Percentiles rank a stretch among this genome's conserved stretches.
phyloP scores from a whole-genome alignment of 2,888 invertebrate species.

The Pristionchus japonicus region DNA sequence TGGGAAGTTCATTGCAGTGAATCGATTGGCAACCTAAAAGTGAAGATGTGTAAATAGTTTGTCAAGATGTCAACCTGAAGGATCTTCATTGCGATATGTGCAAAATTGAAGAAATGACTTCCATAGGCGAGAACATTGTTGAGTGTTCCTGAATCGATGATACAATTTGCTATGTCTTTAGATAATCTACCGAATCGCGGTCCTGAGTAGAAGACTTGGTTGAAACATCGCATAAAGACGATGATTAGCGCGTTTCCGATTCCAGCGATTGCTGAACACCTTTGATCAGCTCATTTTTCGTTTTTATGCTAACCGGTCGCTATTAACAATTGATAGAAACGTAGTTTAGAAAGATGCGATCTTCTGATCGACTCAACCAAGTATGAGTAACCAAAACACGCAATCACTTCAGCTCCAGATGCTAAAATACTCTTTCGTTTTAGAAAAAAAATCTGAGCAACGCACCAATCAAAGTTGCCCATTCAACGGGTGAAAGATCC shows the following conservation, averaged over 20 bases:
- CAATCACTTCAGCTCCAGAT: neutral
- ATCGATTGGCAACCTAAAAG: neutral
- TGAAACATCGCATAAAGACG: neutral
- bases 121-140: neutral
- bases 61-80: neutral
- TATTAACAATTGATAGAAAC: neutral
- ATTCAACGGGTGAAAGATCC: neutral
- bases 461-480: neutral
- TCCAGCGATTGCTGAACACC: neutral
- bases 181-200: neutral
- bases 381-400: neutral
- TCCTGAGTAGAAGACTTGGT: neutral
- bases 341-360: neutral
- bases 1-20: neutral
- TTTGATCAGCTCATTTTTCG: too few species aligned
- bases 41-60: neutral
- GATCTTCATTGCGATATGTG: slow-evolving; percentile 6
- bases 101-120: neutral
- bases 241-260: neutral
- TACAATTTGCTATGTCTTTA: neutral
- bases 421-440: neutral
- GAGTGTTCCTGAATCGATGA: neutral
- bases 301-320: neutral
- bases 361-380: neutral
- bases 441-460: neutral